Evolutionary conservation across 2,797 vertebrate genomes (phyloP), one percentile per base, ranked within the genome.

Genomic region (Enteromius argenteus): DNA sequence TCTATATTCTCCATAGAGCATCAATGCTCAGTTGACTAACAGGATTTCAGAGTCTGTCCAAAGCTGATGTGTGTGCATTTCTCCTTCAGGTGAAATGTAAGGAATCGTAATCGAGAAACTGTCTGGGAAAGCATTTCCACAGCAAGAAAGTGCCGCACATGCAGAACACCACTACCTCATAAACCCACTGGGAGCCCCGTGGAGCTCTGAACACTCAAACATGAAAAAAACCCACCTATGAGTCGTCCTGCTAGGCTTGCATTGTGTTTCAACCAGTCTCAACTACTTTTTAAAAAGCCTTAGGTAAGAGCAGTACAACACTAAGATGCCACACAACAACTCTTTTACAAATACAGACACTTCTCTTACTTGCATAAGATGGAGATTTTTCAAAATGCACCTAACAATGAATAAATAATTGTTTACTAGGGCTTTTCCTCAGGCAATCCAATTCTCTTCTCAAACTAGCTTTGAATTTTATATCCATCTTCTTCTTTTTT

Each of bases 41-140:
- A 73, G 81, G 75, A 88, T 87, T 80, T 86, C n/a, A 44, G 35
- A 80, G 72, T 15, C n/a, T 39, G 35, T 68, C 83, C 46, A 84
- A 84, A 88, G 84, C 82, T 88, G 85, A 87, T 86, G 84, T 39
- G 15, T 83, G 84, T 81, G 86, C 83, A 86, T 83, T 88, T 78
- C 69, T 44, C 81, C 79, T 78, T 51, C 71, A 84, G 66, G 82
- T 79, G 56, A 81, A 85, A 86, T 78, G 39, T 60, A 81, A 85
- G 69, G 44, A 68, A 79, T 76, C 23, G 69, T 79, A 78, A 80
- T 83, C 49, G 37, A 56, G 75, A 82, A 87, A 86, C 69, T 86
- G 85, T 87, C 35, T 27, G 49, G 23, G 81, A 86, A 88, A 85
- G 84, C 84, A 86, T 81, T 89, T 89, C 80, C 74, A 53, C 85